Evolutionary conservation across 2,888 invertebrate species (phyloP).

Genomic region (Ypsolopha scabrella): DNA sequence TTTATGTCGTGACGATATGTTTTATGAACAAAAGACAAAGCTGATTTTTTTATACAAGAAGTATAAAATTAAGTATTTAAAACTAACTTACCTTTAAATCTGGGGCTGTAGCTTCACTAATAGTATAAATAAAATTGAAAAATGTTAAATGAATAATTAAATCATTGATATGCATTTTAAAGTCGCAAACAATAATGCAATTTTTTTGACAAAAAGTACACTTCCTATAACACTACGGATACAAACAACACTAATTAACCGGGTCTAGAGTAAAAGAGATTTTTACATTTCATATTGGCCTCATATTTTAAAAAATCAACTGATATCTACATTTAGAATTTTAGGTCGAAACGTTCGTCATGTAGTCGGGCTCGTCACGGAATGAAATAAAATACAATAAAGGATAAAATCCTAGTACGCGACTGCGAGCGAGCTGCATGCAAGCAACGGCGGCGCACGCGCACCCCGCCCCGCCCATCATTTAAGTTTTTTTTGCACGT

Average conservation of each 20-base stretch:
- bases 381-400: slow-evolving; percentile 35
- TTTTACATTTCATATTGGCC: slow-evolving; percentile 2
- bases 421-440: slow-evolving; percentile 10
- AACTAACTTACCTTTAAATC: slow-evolving; percentile 44
- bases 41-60: too few species aligned
- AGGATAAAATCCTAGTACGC: slow-evolving; percentile 40
- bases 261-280: neutral
- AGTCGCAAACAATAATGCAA: neutral
- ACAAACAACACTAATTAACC: neutral
- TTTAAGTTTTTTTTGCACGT: neutral
- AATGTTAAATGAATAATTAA: slow-evolving; percentile 44
- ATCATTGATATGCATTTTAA: slow-evolving; percentile 52
- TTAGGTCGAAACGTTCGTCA: slow-evolving; percentile 27
- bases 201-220: neutral
- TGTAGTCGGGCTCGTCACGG: slow-evolving; percentile 49
- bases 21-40: too few species aligned
- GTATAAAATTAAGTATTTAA: slow-evolving; percentile 9
- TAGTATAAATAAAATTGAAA: slow-evolving; percentile 40
- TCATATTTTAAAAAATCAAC: neutral
- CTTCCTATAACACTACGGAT: neutral
- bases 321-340: neutral
- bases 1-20: too few species aligned
- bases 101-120: slow-evolving; percentile 36
- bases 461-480: neutral
- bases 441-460: slow-evolving; percentile 16